Base-by-base conservation (phyloP, 2,113 vertebrate species). In the Hyaena hyaena region DNA sequence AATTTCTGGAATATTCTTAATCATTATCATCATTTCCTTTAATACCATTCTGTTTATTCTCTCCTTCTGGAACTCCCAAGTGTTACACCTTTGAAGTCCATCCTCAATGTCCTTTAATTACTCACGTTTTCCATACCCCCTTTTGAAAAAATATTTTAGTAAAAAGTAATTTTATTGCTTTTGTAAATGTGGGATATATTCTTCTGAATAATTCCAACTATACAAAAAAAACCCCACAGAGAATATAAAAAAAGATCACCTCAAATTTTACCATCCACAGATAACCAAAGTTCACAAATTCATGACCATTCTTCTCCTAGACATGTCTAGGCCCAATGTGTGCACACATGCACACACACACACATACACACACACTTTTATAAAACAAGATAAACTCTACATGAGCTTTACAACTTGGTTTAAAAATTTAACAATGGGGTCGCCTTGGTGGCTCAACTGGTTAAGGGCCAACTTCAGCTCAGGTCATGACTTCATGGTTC, bases 171-270 rank as follows among this genome's bases (percentile, higher is more conserved):
- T 90, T 87, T 95, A 79, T 50, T 90, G 33, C 68, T 80, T 93
- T 95, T 95, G 4, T 55, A 73, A 80, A 65, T 61, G 23, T 86
- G 84, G 14, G 31, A 39, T 55, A 84, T 31, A 71, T 3, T 92
- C n/a, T 92, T 84, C 23, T 84, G 65, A 95, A 16, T 53, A 95
- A 71, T n/a, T 61, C 28, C 84, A 85, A 48, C 33, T 71, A 45
- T 66, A 50, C 5, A 69, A 50, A 73, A 71, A 71, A 74, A 10
- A 12, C 50, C 50, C 7, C 16, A 31, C 74, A 73, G 14, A 73
- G 24, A 85, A 87, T 65, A 39, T 48, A 53, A 83, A 92, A 96
- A 83, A 92, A 96, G 68, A 39, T 48, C 5, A 14, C n/a, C 65
- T 90, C 48, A 10, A 88, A n/a, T 90, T 93, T 79, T 71, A 73